Evolutionary conservation across 2,888 invertebrate genomes (phyloP), one percentile per base, ranked within the genome.

Genomic region (Nycteola revayana): DNA sequence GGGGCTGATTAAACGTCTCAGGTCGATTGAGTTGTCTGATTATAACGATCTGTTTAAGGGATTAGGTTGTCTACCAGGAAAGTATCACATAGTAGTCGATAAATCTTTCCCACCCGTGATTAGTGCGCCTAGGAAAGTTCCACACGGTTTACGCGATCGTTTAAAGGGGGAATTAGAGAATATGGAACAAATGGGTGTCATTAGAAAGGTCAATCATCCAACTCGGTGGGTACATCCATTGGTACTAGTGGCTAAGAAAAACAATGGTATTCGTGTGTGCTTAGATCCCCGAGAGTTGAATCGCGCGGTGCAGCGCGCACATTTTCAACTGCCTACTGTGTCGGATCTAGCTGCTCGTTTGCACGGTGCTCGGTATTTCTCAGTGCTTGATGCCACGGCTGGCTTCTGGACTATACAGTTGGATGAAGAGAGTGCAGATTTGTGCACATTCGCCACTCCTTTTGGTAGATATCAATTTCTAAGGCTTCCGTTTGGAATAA

Each of bases 161-260:
- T 22, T 42, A 7, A 7, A 28, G 18, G 25, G 28, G 4, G 35
- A 42, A 25, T 7, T 38, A 7, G 26, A 41, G 32, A 22, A 36
- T 2, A 40, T 46, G 41, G 14, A 18, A 7, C 3, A 37, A 4
- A 7, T 42, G 18, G 40, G 36, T 2, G 39, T 44, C 7, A 36
- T 42, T 9, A 29, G 26, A 27, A 42, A 35, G 22, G 47, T 50
- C 1, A 9, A 11, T 8, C 34, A 47, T 21, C 44, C 50, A 4
- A 50, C 46, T 7, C 23, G 27, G 1, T 50, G 44, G 42, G 47
- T 50, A 7, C 40, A 22, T 6, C 9, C 17, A 7, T 14, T 39
- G 5, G 28, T 39, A n/a, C n/a, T n/a, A n/a, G n/a, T n/a, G n/a
- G n/a, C n/a, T n/a, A n/a, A n/a, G n/a, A n/a, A n/a, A n/a, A n/a